Evolutionary conservation across 2,113 vertebrate genomes (phyloP), one percentile per base, ranked within the genome.

Genomic region (Macquaria australasica): DNA sequence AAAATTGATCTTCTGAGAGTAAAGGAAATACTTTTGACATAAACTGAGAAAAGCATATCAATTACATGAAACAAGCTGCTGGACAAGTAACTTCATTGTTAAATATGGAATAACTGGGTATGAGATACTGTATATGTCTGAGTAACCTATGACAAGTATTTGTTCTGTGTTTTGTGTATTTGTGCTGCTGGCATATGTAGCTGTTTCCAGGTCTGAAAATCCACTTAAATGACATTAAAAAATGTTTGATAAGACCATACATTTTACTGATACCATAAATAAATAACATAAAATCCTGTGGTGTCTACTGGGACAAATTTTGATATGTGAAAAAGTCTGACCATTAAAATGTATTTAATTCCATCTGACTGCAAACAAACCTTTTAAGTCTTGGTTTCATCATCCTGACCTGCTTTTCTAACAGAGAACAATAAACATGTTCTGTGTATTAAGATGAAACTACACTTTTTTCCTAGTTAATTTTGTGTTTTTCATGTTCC

Each of bases 321-420:
- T 11, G 28, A 21, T 1, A 20, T 16, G 28, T 20, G 1, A 45
- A 28, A 50, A 9, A 56, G 16, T 8, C 6, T 3, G 31, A 31
- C 28, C 15, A 37, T 23, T 41, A n/a, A 51, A 51, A 73, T 73
- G 7, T 31, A 81, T 74, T 50, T 25, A 55, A 28, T 64, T 73
- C 60, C 0, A 9, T 69, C 50, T 78, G 56, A 70, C n/a, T 77
- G 16, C 1, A 20, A 55, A 34, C 11, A 16, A 39, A 28, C 68
- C 41, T 79, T 77, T 53, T 50, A 63, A 53, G 31, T 41, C 28
- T 62, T 4, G 16, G 48, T 50, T 28, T 83, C n/a, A 75, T 83
- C 75, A 71, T 67, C 58, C 41, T 1, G 73, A 73, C 80, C 55
- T 23, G n/a, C 11, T 64, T 87, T 81, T 71, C 43, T 21, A 63